Evolutionary conservation across 2,888 invertebrate genomes (phyloP), one percentile per base, ranked within the genome.

Genomic region (Epirrhoe alternata): DNA sequence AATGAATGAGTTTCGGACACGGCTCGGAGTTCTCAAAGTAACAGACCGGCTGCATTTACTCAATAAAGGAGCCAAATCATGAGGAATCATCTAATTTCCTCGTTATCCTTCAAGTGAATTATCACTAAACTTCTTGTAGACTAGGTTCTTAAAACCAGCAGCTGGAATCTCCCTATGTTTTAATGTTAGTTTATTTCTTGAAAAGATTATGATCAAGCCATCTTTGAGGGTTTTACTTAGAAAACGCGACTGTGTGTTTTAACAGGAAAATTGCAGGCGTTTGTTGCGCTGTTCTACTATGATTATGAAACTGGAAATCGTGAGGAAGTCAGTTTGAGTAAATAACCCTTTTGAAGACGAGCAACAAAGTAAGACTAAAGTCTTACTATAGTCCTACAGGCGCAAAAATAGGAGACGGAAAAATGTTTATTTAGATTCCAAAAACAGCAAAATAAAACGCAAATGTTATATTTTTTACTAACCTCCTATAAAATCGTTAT

Each of bases 121-220:
- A 78, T 59, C 71, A 73, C 71, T 66, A 30, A 45, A 50, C 63
- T 61, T 61, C 58, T 60, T 61, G 31, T 55, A 54, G 42, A 7
- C 38, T 72, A 72, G 79, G 76, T 76, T 77, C 77, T 72, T 72
- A 67, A 76, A 77, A 77, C 80, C 78, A 81, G 82, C 85, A 81
- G 79, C 79, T 70, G 57, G 76, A 78, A 83, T n/a, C n/a, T n/a
- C n/a, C n/a, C n/a, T 83, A 74, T 75, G 78, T 83, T 87, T 85
- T 89, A 89, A 90, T 88, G 89, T 81, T 85, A n/a, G n/a, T n/a
- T n/a, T n/a, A n/a, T n/a, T 83, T 81, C 77, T 80, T 78, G 84
- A 75, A 78, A 84, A 85, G 87, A 89, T 89, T 88, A 90, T 86
- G 80, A 77, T 83, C 88, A 77, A 75, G 81, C 77, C 72, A 71